Base-by-base conservation (phyloP, 2,888 invertebrate species). In the Acleris laterana region DNA sequence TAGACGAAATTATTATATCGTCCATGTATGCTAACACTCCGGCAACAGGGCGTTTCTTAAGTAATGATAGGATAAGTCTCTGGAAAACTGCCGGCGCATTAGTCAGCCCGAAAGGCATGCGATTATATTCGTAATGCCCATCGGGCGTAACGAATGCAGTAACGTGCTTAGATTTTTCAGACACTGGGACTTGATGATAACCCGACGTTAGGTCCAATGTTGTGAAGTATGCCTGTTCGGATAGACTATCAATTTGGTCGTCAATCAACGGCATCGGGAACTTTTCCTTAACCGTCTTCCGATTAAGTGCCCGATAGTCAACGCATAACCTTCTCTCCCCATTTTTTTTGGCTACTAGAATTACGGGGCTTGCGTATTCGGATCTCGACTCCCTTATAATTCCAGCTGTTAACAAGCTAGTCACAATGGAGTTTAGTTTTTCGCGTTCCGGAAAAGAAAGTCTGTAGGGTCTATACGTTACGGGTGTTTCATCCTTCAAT, bases 1-100 rank as follows among this genome's bases (percentile, higher is more conserved):
- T 51, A 3, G 69, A 69, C 2, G 44, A 25, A 3, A 67, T 67
- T 5, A 67, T 32, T 22, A 69, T 63, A 38, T 69, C 67, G 17
- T 68, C 69, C 67, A 69, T 64, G 19, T 68, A 69, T 3, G 69
- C 69, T 20, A 69, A 19, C 3, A 67, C 69, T 11, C 66, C 66
- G 1, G 28, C 48, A 17, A 28, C 17, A 5, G 22, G 22, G 22
- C 22, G 22, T 22, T 22, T 22, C 22, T 22, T 22, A 22, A 22
- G 22, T 22, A 22, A 22, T 22, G 22, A 22, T 22, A 22, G 22
- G 1, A 68, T 28, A 22, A 63, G 42, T 17, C 60, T 42, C 22
- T 68, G 68, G 19, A 61, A 62, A 6, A 62, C 62, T 2, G 55
- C 28, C 16, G 71, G 71, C 0, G 71, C 70, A 57, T 71, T 71